A percentile compares a stretch with the other conserved stretches of the same genome.
phyloP scores from a whole-genome alignment of 1,140 invertebrate genomes.

The Danaus melanippus region DNA sequence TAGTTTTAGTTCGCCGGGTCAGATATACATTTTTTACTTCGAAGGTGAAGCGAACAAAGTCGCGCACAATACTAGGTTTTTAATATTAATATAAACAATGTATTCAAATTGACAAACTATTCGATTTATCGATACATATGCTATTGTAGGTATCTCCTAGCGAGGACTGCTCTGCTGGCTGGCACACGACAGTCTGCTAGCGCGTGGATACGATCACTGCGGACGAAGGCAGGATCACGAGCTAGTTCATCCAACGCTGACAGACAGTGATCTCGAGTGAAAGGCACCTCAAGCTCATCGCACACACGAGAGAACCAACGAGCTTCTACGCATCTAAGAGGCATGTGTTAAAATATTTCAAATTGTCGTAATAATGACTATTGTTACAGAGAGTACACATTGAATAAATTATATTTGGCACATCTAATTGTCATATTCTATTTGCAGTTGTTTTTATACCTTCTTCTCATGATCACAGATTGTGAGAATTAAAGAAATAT shows the following conservation, averaged over 20 bases:
- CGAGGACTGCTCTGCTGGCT: constrained; percentile 40
- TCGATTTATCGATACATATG: too few relatives aligned
- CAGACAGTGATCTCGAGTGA: constrained; percentile 20
- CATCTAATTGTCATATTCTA: not conserved
- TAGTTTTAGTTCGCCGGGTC: too few relatives aligned
- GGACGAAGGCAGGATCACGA: constrained; percentile 40
- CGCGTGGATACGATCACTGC: constrained; percentile 46
- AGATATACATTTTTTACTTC: too few relatives aligned
- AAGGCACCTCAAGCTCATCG: constrained; percentile 34
- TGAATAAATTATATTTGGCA: not conserved
- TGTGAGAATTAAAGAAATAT: too few relatives aligned
- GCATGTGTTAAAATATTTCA: not conserved
- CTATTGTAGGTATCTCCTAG: constrained; percentile 29
- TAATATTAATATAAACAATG: too few relatives aligned
- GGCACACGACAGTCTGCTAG: constrained; percentile 45
- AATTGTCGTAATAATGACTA: not conserved
- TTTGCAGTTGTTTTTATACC: constrained; percentile 1
- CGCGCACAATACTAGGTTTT: too few relatives aligned
- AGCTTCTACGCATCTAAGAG: constrained; percentile 45
- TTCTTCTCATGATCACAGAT: too few relatives aligned
- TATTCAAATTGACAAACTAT: too few relatives aligned
- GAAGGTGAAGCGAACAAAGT: too few relatives aligned
- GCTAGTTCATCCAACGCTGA: constrained; percentile 29
- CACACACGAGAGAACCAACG: constrained; percentile 49
- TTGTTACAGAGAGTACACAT: not conserved